These are phyloP conservation scores for Aplochiton taeniatus DNA, from an alignment of 2,797 vertebrate genomes.

Conservation along the genomic window DNA sequence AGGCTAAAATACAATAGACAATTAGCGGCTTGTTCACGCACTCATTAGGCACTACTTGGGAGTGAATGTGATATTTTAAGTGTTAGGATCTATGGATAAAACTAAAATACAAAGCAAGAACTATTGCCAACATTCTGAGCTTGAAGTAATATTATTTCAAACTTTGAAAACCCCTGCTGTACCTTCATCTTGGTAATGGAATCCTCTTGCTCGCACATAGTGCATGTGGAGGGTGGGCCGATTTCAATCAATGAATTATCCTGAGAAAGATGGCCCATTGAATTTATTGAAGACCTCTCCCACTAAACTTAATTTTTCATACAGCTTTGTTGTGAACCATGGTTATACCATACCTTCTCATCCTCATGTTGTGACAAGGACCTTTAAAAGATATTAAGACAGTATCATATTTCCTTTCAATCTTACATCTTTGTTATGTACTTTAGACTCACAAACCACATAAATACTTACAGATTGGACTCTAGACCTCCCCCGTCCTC, in stretches of 20 bases:
- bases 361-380: constrained; percentile 69
- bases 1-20: too few species aligned
- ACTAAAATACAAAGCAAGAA: too few species aligned
- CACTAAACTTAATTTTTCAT: too few species aligned
- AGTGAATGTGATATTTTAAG: too few species aligned
- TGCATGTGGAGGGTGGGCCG: constrained; percentile 68
- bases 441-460: constrained; percentile 2
- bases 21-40: too few species aligned
- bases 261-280: constrained; percentile 56
- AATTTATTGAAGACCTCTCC: background rate
- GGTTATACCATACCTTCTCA: constrained; percentile 66
- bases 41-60: too few species aligned
- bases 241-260: constrained; percentile 61
- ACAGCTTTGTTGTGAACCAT: too few species aligned
- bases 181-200: constrained; percentile 79
- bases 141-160: too few species aligned
- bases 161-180: constrained; percentile 15
- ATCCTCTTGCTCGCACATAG: constrained; percentile 80
- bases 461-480: constrained; percentile 73
- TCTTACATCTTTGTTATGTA: too few species aligned
- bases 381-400: constrained; percentile 42
- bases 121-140: too few species aligned
- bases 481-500: constrained; percentile 74
- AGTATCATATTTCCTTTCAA: background rate
- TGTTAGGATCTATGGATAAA: too few species aligned